These are phyloP conservation scores for Pammene aurita DNA, from an alignment of 2,888 invertebrate species.

Conservation along the genomic window DNA sequence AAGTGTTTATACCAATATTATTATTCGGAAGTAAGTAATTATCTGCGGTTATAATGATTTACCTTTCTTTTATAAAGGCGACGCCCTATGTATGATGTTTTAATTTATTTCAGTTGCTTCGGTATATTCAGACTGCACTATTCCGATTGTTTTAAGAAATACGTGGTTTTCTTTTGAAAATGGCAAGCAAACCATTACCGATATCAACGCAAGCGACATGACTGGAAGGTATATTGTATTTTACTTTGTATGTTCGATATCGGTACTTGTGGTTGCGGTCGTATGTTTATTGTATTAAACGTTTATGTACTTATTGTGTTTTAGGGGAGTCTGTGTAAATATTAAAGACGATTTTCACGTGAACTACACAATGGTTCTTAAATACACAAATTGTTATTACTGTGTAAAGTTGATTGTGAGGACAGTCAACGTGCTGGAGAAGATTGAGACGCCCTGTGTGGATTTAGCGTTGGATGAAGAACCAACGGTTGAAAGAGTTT, in stretches of 20 bases:
- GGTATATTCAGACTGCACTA: constrained; percentile 84
- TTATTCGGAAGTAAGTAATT: constrained; percentile 53
- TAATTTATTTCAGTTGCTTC: constrained; percentile 61
- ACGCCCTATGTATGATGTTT: constrained; percentile 64
- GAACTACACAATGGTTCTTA: constrained; percentile 93
- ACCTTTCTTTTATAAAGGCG: constrained; percentile 50
- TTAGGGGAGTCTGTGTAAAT: constrained; percentile 87
- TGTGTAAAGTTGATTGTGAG: constrained; percentile 93
- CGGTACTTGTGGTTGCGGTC: constrained; percentile 3
- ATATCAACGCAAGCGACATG: constrained; percentile 92
- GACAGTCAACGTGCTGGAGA: constrained; percentile 94
- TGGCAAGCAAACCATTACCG: constrained; percentile 91
- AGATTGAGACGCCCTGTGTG: constrained; percentile 93
- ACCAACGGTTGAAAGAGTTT: constrained; percentile 90
- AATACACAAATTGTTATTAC: constrained; percentile 88
- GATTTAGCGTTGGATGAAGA: constrained; percentile 85
- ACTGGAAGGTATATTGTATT: constrained; percentile 77
- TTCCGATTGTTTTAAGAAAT: constrained; percentile 91
- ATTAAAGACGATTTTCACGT: constrained; percentile 89
- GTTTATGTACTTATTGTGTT: constrained; percentile 44
- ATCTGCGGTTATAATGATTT: constrained; percentile 24
- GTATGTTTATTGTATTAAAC: constrained; percentile 14
- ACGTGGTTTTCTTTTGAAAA: constrained; percentile 97
- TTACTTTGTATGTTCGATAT: constrained; percentile 29
- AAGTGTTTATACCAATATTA: constrained; percentile 48